phyloP scores from a whole-genome alignment of 2,888 invertebrate genomes.

The Seira ritae region DNA sequence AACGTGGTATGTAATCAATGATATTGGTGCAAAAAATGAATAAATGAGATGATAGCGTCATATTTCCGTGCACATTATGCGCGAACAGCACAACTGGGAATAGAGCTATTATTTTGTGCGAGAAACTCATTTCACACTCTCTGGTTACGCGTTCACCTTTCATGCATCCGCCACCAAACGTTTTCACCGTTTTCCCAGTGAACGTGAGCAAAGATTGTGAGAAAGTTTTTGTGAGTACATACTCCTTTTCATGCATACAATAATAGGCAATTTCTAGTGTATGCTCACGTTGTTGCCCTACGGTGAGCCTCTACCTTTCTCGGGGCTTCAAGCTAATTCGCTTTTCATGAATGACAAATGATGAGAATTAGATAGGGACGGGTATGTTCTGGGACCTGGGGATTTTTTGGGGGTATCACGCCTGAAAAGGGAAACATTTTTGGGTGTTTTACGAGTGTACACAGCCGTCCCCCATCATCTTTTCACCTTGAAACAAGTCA shows the following conservation, averaged over 20 bases:
- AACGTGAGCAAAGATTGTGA: too few relatives aligned
- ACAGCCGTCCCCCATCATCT: neutral
- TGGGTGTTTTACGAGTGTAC: neutral
- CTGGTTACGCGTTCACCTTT: constrained; percentile 7
- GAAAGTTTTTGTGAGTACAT: too few relatives aligned
- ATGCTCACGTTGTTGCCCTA: too few relatives aligned
- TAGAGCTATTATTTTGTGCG: neutral
- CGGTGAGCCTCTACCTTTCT: too few relatives aligned
- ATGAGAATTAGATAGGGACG: constrained; percentile 39
- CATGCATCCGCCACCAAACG: neutral
- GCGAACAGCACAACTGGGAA: neutral
- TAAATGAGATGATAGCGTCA: neutral
- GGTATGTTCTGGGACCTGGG: constrained; percentile 44
- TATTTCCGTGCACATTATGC: neutral
- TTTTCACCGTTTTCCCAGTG: too few relatives aligned
- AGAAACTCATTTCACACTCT: constrained; percentile 14
- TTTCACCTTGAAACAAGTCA: neutral
- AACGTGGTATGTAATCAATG: too few relatives aligned
- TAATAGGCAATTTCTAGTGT: too few relatives aligned
- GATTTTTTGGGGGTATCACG: constrained; percentile 11
- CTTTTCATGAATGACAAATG: constrained; percentile 56
- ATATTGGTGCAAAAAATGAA: too few relatives aligned
- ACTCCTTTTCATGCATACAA: too few relatives aligned
- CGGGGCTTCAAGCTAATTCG: neutral
- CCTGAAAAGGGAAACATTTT: constrained; percentile 9